Base-by-base conservation (phyloP, 2,113 vertebrate species). In the Henicopernis longicauda region DNA sequence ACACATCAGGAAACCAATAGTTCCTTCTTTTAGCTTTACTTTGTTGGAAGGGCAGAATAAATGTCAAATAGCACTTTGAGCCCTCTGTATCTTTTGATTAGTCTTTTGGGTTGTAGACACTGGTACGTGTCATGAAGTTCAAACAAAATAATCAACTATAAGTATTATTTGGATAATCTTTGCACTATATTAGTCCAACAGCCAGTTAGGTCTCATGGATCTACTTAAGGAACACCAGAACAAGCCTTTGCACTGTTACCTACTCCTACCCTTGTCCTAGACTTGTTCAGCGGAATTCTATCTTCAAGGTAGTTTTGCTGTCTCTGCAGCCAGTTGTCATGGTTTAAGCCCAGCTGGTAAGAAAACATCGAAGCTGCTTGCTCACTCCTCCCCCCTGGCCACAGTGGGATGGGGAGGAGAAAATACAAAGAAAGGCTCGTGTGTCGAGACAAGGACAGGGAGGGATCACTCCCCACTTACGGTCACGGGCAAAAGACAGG, bases 391-490 rank as follows among this genome's bases (percentile, higher is more conserved):
- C 50, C 5, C 50, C 50, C 15, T 2, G 5, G 26, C 26, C 50
- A 15, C 2, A 8, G 50, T 16, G 50, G 26, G 50, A 52, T 16
- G 50, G 26, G 50, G 15, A 52, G 50, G 15, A 52, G 50, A 52
- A 52, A 52, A 16, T 27, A 16, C 0, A 27, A 52, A 52, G 50
- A 10, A 10, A 27, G 1, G 15, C 3, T 52, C 0, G 15, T 52
- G 50, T 4, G 50, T 52, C 3, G 8, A 52, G 50, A 15, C 50
- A 52, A 52, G 25, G 50, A 15, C 25, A 15, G 25, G 50, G 50
- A 52, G 25, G 50, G 50, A 52, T 52, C 50, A 6, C 25, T 16
- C 25, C 0, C 13, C 14, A 16, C 50, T 27, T 52, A 52, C 1
- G 50, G 50, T 26, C 50, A 52, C 2, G 7, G 49, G 49, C 12